Evolutionary conservation across 1,140 invertebrate genomes (phyloP).

Genomic region (Drosophila nannoptera): DNA sequence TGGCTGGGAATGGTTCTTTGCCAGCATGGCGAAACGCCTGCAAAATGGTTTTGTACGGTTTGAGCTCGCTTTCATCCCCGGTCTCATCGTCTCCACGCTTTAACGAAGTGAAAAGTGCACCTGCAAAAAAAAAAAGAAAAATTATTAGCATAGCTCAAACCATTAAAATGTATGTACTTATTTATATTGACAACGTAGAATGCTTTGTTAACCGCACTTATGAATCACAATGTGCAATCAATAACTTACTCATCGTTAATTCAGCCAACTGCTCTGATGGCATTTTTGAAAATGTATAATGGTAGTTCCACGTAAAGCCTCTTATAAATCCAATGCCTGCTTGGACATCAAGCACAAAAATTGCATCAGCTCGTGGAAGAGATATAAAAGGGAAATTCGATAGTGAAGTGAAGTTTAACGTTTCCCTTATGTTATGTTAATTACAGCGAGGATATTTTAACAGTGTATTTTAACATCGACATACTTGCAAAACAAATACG

Average conservation of each 20-base stretch:
- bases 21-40: conserved; percentile 91
- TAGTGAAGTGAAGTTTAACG: too few relatives aligned
- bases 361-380: conserved; percentile 53
- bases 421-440: too few relatives aligned
- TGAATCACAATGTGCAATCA: not conserved
- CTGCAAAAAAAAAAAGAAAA: too few relatives aligned
- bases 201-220: not conserved
- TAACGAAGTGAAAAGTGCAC: conserved; percentile 92
- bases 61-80: conserved; percentile 91
- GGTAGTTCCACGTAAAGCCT: not conserved
- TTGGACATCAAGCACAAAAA: conserved; percentile 9
- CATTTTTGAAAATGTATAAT: conserved; percentile 44
- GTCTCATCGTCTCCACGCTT: conserved; percentile 89
- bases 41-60: conserved; percentile 95
- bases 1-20: conserved; percentile 92
- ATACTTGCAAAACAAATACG: conserved; percentile 57
- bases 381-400: not conserved
- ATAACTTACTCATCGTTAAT: conserved; percentile 52
- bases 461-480: not conserved
- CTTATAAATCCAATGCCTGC: not conserved
- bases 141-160: too few relatives aligned
- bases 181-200: conserved; percentile 34
- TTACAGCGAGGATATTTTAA: not conserved
- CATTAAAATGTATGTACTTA: not conserved
- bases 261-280: conserved; percentile 52